A percentile compares a stretch with the other conserved stretches of the same genome.
Evolutionary conservation across 2,113 vertebrate species (phyloP).

Genomic region (Talpa occidentalis): DNA sequence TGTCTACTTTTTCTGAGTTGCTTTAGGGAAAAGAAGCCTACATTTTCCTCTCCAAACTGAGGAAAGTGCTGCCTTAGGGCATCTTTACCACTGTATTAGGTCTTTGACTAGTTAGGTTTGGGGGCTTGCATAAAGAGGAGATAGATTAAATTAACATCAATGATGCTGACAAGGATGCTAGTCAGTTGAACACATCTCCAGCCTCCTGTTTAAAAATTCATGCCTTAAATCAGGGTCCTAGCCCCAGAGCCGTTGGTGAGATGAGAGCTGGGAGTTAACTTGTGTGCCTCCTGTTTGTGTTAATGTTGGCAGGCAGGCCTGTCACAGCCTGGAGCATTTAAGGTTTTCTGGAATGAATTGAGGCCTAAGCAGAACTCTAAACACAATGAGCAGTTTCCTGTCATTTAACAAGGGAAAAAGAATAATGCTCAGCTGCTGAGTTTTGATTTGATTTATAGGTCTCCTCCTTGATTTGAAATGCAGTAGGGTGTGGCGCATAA

Average conservation of each 20-base stretch:
- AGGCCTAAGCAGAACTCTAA: constrained; percentile 26
- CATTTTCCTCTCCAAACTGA: background rate
- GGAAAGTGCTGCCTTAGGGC: background rate
- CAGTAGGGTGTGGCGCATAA: background rate
- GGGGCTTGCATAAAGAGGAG: background rate
- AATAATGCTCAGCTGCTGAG: background rate
- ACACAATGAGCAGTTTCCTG: constrained; percentile 60
- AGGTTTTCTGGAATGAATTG: constrained; percentile 22
- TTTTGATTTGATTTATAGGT: background rate
- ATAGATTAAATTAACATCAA: background rate
- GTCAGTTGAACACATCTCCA: background rate
- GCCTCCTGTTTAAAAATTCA: background rate
- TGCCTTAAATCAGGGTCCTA: background rate
- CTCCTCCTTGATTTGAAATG: constrained; percentile 21
- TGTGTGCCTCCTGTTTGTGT: constrained; percentile 1
- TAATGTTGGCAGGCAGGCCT: constrained; percentile 24
- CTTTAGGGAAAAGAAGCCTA: background rate
- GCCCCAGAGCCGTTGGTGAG: background rate
- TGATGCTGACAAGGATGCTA: background rate
- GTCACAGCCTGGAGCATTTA: constrained; percentile 39
- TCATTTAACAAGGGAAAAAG: constrained; percentile 54
- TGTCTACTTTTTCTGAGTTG: background rate
- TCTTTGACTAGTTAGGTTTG: background rate
- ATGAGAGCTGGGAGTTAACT: background rate
- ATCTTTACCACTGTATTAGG: background rate